phyloP scores from a whole-genome alignment of 2,113 vertebrate genomes.

The crab-eating macaque (Macaca fascicularis) region T2T-MFA8v1.1 NC_088375.1:70294001-70294500 shows the following conservation, averaged over 20 bases:
- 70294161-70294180: background rate
- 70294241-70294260: slow-evolving; percentile 59
- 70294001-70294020: background rate
- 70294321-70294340: slow-evolving; percentile 46
- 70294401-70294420: background rate
- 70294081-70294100: background rate
- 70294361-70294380: slow-evolving; percentile 49
- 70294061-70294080: background rate
- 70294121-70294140: background rate
- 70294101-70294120: too few species aligned
- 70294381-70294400: slow-evolving; percentile 41
- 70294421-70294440: background rate
- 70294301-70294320: slow-evolving; percentile 58
- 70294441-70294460: background rate
- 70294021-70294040: background rate
- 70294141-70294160: background rate
- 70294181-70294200: background rate
- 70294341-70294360: slow-evolving; percentile 49
- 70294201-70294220: slow-evolving; percentile 13
- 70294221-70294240: background rate
- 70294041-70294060: background rate
- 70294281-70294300: slow-evolving; percentile 17
- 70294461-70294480: background rate
- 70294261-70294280: slow-evolving; percentile 14
- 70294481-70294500: background rate